Evolutionary conservation across 2,888 invertebrate species (phyloP).

Genomic region (Acrocera orbiculus): DNA sequence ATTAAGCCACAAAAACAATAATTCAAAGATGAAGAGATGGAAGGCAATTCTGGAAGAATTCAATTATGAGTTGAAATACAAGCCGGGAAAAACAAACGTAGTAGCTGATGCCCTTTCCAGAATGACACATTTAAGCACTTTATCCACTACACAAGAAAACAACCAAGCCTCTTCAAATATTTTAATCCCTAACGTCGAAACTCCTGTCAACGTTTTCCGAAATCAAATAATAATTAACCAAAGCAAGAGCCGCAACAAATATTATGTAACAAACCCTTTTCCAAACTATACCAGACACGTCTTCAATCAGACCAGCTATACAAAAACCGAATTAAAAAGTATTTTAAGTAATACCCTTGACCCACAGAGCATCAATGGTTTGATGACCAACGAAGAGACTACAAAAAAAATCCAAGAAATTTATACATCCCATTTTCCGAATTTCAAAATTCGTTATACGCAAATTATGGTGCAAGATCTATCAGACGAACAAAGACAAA

Average conservation of each 20-base stretch:
- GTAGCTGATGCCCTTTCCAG: constrained; percentile 6
- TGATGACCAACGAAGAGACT: background rate
- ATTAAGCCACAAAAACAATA: constrained; percentile 2
- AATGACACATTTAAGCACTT: background rate
- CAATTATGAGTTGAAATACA: constrained; percentile 1
- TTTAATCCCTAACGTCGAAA: background rate
- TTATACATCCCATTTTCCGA: background rate
- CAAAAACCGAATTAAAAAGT: background rate
- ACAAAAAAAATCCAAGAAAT: background rate
- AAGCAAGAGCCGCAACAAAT: constrained; percentile 1
- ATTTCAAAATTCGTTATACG: background rate
- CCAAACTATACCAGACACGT: constrained; percentile 5
- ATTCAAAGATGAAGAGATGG: constrained; percentile 4
- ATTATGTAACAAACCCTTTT: background rate
- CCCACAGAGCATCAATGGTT: background rate
- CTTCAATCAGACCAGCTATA: background rate
- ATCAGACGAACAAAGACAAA: background rate
- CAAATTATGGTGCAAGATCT: background rate
- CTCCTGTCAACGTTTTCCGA: background rate
- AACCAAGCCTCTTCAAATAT: background rate
- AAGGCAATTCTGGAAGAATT: constrained; percentile 7
- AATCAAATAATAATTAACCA: background rate
- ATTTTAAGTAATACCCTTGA: constrained; percentile 1
- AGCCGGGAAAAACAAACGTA: constrained; percentile 4
- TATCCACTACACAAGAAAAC: background rate